phyloP scores from a whole-genome alignment of 1,140 invertebrate genomes.

The Bombus cullumanus region DNA sequence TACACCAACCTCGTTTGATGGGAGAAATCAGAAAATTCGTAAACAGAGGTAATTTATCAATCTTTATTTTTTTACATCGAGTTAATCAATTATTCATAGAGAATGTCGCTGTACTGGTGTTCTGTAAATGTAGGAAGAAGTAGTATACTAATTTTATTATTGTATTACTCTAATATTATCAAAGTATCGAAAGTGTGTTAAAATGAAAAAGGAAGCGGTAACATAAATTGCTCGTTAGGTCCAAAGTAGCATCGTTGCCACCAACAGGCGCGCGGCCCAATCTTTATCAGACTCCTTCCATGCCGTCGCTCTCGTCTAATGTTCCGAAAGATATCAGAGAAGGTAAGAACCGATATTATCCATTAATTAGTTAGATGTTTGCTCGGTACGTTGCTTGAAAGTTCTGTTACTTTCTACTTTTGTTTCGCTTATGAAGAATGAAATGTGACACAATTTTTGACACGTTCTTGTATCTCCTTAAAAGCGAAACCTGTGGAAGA shows the following conservation, averaged over 20 bases:
- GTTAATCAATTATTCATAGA: not conserved
- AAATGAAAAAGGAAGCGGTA: not conserved
- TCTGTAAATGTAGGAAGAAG: not conserved
- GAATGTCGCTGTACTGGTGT: not conserved
- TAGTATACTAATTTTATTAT: not conserved
- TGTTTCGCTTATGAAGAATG: constrained; percentile 55
- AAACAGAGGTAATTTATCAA: constrained; percentile 76
- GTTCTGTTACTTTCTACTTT: constrained; percentile 56
- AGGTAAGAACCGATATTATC: constrained; percentile 69
- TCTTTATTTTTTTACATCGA: not conserved
- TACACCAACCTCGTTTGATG: constrained; percentile 77
- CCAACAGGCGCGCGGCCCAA: constrained; percentile 74
- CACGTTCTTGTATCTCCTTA: constrained; percentile 74
- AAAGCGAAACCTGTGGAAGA: constrained; percentile 81
- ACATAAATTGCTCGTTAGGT: constrained; percentile 66
- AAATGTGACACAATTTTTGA: constrained; percentile 63
- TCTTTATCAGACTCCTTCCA: constrained; percentile 79
- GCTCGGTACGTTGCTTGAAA: constrained; percentile 59
- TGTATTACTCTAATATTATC: not conserved
- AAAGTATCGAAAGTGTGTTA: not conserved
- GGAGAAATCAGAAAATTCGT: constrained; percentile 78
- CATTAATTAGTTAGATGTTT: constrained; percentile 46
- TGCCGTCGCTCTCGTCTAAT: constrained; percentile 75
- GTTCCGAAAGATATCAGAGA: constrained; percentile 79
- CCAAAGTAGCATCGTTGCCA: constrained; percentile 78